These are phyloP conservation scores for Miltochrista miniata DNA, from an alignment of 2,888 invertebrate species.

Conservation along the genomic window DNA sequence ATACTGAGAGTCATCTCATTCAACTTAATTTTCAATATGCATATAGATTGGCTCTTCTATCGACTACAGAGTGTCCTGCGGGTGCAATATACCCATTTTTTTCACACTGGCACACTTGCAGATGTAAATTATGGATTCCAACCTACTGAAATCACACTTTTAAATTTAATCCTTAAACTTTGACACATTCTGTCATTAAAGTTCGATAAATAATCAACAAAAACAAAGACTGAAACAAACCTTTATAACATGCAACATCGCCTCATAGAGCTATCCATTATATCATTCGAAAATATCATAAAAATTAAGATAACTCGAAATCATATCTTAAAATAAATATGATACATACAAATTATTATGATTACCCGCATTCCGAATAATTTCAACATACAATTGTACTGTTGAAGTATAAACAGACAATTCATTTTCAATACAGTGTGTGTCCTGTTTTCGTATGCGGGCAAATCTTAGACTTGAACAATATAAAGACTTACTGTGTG, in stretches of 20 bases:
- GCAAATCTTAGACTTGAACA: conserved; percentile 74
- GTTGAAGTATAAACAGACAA: conserved; percentile 58
- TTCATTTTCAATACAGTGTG: conserved; percentile 47
- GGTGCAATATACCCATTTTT: too few species aligned
- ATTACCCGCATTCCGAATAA: conserved; percentile 21
- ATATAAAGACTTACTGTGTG: conserved; percentile 69
- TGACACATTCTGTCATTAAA: too few species aligned
- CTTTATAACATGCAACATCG: background rate
- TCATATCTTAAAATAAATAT: conserved; percentile 15
- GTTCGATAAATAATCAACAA: too few species aligned
- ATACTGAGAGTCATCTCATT: too few species aligned
- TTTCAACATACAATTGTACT: conserved; percentile 43
- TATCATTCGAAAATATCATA: background rate
- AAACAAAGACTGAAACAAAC: background rate
- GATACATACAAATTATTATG: conserved; percentile 10
- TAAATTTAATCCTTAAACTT: too few species aligned
- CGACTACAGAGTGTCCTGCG: too few species aligned
- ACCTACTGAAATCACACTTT: too few species aligned
- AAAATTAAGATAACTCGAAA: background rate
- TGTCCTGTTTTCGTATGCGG: conserved; percentile 44
- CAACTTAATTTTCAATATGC: too few species aligned
- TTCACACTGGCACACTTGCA: too few species aligned
- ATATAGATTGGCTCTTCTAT: too few species aligned
- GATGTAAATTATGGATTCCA: too few species aligned
- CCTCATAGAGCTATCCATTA: background rate